Conservation (phyloP, 2,888 invertebrate genomes). For the Brachyptera putata region DNA sequence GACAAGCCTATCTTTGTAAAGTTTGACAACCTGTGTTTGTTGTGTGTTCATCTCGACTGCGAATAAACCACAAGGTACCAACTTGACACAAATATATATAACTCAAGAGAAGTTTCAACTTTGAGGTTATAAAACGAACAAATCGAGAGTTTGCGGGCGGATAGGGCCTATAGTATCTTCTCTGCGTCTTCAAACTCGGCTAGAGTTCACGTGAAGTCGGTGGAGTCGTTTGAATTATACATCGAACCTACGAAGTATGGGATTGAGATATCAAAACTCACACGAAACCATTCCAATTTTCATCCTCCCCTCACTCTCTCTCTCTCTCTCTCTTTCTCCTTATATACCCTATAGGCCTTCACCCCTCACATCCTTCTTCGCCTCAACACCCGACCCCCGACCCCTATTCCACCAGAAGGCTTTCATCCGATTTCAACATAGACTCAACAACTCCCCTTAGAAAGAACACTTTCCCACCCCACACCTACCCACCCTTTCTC, state of each 20-base stretch:
- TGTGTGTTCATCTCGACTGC: neutral
- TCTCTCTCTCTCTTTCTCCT: neutral
- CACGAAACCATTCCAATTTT: slow-evolving; percentile 13
- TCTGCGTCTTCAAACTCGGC: neutral
- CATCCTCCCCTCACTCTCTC: no score
- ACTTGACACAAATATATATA: neutral
- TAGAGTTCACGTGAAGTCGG: slow-evolving; percentile 4
- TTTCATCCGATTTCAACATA: neutral
- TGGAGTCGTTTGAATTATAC: slow-evolving; percentile 27
- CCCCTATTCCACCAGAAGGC: neutral
- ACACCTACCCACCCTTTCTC: no score
- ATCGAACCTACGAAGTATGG: slow-evolving; percentile 25
- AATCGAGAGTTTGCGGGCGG: neutral
- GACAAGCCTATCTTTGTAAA: no score
- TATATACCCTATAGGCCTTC: neutral
- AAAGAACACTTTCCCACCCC: neutral
- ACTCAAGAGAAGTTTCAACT: neutral
- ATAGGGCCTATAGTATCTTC: neutral
- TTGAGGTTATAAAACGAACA: neutral
- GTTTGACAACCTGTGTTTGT: no score
- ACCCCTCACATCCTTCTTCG: neutral
- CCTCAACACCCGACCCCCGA: neutral
- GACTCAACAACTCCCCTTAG: neutral
- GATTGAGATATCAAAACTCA: slow-evolving; percentile 21
- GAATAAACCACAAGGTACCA: neutral